These are phyloP conservation scores for Antigone vipio DNA, from an alignment of 2,113 vertebrate genomes.

Conservation along the genomic window DNA sequence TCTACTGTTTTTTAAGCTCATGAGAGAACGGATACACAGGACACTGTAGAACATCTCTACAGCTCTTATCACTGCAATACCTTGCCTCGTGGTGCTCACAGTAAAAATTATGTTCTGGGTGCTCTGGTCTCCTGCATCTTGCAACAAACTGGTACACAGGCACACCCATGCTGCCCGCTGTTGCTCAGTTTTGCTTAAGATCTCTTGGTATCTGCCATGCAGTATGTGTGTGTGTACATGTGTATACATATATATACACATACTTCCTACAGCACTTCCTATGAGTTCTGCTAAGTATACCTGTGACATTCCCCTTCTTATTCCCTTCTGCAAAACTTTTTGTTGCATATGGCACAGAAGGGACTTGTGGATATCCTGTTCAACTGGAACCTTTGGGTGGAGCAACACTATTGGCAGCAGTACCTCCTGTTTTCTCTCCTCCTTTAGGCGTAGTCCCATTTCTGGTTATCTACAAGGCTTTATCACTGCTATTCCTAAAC, in stretches of 20 bases:
- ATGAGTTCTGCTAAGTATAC: background rate
- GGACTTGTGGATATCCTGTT: background rate
- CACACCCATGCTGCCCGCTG: background rate
- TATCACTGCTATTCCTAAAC: conserved; percentile 27
- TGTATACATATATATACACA: too few relatives aligned
- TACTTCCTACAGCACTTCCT: background rate
- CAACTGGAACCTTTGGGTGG: conserved; percentile 15
- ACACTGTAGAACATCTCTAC: background rate
- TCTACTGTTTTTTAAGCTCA: background rate
- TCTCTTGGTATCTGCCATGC: background rate
- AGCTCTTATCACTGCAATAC: background rate
- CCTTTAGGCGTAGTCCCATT: conserved; percentile 36
- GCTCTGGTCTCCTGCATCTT: background rate
- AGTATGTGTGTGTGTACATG: background rate
- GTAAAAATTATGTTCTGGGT: background rate
- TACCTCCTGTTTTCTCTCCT: conserved; percentile 40
- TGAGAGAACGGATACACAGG: background rate
- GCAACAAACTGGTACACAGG: background rate
- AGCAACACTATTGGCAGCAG: background rate
- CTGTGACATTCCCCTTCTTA: background rate
- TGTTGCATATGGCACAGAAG: background rate
- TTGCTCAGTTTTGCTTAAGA: background rate
- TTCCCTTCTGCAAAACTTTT: background rate
- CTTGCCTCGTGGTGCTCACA: background rate
- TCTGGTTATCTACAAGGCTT: conserved; percentile 41